A percentile compares a stretch with the other conserved stretches of the same genome.
Evolutionary conservation across 2,113 vertebrate genomes (phyloP).

Genomic region (Pollachius pollachius): DNA sequence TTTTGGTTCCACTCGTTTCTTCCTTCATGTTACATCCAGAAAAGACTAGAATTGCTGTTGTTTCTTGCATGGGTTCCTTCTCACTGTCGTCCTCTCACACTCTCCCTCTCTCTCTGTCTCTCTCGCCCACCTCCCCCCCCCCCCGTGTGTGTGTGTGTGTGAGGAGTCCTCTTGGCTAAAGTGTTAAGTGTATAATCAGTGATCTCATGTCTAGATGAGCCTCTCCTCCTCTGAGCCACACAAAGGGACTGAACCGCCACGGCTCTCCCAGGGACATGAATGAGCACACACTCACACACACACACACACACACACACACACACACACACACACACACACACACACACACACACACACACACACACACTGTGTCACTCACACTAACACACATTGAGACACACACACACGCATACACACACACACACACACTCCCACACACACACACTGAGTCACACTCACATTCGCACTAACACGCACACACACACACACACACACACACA

Average conservation of each 20-base stretch:
- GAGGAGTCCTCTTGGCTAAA: constrained; percentile 56
- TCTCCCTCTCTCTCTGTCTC: constrained; percentile 23
- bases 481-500: constrained; percentile 23
- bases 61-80: not conserved
- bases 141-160: constrained; percentile 13
- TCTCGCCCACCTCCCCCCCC: constrained; percentile 51
- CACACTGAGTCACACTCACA: not conserved
- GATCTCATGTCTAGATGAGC: constrained; percentile 73
- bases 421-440: not conserved
- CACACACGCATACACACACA: not conserved
- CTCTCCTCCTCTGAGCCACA: constrained; percentile 64
- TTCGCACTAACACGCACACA: not conserved
- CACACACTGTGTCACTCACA: not conserved
- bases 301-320: constrained; percentile 4
- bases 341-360: constrained; percentile 1
- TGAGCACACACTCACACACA: constrained; percentile 49
- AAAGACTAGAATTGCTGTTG: not conserved
- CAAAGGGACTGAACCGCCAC: constrained; percentile 70
- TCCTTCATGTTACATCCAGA: no score
- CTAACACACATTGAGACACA: not conserved
- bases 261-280: constrained; percentile 62
- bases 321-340: constrained; percentile 15
- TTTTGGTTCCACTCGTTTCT: constrained; percentile 16
- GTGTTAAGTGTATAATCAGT: constrained; percentile 76
- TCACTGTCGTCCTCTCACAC: constrained; percentile 5